These are phyloP conservation scores for Molorchus minor DNA, from an alignment of 2,888 invertebrate genomes.

Conservation along the genomic window DNA sequence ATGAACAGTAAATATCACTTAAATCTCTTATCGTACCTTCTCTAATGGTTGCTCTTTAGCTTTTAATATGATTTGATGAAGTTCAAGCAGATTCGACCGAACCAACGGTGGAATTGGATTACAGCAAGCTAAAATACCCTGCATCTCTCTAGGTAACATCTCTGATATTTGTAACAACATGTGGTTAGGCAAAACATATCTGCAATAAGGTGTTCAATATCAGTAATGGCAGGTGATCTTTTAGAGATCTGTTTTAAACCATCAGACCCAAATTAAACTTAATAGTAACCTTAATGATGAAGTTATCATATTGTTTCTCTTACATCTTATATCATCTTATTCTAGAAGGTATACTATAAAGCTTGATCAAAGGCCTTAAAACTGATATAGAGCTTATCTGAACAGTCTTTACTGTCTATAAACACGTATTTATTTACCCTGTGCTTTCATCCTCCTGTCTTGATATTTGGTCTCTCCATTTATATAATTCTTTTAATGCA, in stretches of 20 bases:
- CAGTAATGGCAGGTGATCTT: too few relatives aligned
- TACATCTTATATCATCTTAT: too few relatives aligned
- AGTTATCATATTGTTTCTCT: too few relatives aligned
- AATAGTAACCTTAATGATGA: too few relatives aligned
- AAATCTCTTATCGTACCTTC: constrained; percentile 60
- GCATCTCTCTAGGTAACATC: constrained; percentile 86
- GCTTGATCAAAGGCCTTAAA: too few relatives aligned
- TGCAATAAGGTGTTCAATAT: constrained; percentile 55
- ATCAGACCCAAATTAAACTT: too few relatives aligned
- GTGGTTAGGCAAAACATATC: constrained; percentile 94
- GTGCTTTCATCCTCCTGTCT: constrained; percentile 91
- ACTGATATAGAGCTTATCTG: too few relatives aligned
- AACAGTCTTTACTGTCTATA: too few relatives aligned
- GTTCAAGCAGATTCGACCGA: constrained; percentile 65
- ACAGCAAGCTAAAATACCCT: constrained; percentile 93
- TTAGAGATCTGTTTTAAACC: too few relatives aligned
- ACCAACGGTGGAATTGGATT: constrained; percentile 87
- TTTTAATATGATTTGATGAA: constrained; percentile 74
- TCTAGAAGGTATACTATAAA: too few relatives aligned
- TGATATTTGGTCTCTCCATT: constrained; percentile 89
- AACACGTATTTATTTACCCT: constrained; percentile 68
- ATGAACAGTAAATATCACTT: background rate
- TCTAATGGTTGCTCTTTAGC: constrained; percentile 76
- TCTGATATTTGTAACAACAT: constrained; percentile 93
- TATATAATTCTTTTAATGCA: constrained; percentile 82